Conservation (phyloP, 2,113 vertebrate species). For the Tor tambroides region DNA sequence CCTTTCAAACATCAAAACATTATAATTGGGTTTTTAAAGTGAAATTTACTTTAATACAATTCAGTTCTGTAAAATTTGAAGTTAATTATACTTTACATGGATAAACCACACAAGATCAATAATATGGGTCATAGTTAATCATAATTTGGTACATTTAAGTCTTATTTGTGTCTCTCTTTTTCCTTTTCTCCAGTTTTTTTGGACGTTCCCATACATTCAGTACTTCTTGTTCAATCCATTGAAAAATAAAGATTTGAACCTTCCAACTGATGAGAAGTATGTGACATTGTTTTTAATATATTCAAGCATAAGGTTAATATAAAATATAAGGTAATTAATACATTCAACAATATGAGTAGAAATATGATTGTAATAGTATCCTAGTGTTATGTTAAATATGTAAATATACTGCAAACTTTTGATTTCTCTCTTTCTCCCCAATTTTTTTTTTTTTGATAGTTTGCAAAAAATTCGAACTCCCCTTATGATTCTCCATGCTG, state of each 20-base stretch:
- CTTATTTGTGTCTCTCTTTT: too few relatives aligned
- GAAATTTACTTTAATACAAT: too few relatives aligned
- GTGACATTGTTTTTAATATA: slow-evolving; percentile 53
- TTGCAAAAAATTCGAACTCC: slow-evolving; percentile 82
- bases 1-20: not conserved
- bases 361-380: not conserved
- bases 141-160: too few relatives aligned
- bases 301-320: too few relatives aligned
- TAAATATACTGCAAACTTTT: not conserved
- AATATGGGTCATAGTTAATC: not conserved
- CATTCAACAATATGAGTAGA: not conserved
- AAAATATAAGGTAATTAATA: not conserved
- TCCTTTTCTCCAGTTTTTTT: slow-evolving; percentile 77
- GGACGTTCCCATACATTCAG: slow-evolving; percentile 76
- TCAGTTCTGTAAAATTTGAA: too few relatives aligned
- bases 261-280: slow-evolving; percentile 85
- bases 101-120: too few relatives aligned
- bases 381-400: not conserved
- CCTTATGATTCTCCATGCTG: slow-evolving; percentile 86
- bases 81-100: too few relatives aligned
- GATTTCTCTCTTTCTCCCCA: not conserved
- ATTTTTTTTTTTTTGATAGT: slow-evolving; percentile 64
- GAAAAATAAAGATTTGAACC: slow-evolving; percentile 70
- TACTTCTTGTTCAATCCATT: slow-evolving; percentile 75
- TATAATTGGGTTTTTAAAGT: too few relatives aligned